A percentile compares a stretch with the other conserved stretches of the same genome.
phyloP scores from a whole-genome alignment of 2,888 invertebrate species.

The Brachyptera putata region DNA sequence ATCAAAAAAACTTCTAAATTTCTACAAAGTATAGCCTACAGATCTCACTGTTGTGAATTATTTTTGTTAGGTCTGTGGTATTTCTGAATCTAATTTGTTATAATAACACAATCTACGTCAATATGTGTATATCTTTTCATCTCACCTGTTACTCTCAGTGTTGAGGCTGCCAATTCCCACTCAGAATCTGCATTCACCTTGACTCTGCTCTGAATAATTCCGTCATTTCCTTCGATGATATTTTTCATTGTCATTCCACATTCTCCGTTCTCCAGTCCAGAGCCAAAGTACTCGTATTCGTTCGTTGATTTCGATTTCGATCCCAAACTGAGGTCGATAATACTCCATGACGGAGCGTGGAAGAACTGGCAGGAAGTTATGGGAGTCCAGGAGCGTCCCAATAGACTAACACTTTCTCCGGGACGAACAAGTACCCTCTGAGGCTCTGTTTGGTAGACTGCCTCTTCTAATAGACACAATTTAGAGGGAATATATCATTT shows the following conservation, averaged over 20 bases:
- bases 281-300: slow-evolving; percentile 1
- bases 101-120: no score
- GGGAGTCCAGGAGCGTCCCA: background rate
- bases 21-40: no score
- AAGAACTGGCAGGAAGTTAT: background rate
- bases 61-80: no score
- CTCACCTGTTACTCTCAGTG: slow-evolving; percentile 7
- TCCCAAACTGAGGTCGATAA: slow-evolving; percentile 2
- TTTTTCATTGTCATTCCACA: background rate
- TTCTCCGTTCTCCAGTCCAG: slow-evolving; percentile 5
- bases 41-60: no score
- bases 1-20: no score
- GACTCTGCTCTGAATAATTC: slow-evolving; percentile 2
- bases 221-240: background rate
- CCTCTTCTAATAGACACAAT: background rate
- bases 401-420: background rate
- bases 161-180: background rate
- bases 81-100: no score
- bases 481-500: background rate
- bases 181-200: background rate
- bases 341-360: background rate
- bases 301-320: background rate
- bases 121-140: no score
- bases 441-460: background rate
- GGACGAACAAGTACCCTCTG: background rate